These are phyloP conservation scores for Cenopis cana DNA, from an alignment of 2,888 invertebrate species.

Conservation along the genomic window DNA sequence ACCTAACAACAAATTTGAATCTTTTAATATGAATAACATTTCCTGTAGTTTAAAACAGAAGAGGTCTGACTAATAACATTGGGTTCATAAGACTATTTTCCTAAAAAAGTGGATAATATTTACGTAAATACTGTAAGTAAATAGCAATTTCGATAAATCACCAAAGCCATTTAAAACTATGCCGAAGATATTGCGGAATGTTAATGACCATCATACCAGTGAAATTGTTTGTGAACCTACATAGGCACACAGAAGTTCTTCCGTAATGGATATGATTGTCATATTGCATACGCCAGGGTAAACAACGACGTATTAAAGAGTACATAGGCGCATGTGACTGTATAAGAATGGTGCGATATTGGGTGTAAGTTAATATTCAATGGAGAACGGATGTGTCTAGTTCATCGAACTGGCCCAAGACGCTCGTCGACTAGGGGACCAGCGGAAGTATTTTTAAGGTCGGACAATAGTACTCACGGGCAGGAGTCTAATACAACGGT, in stretches of 20 bases:
- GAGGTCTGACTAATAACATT: background rate
- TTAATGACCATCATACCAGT: conserved; percentile 6
- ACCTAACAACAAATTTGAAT: too few relatives aligned
- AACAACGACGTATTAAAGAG: conserved; percentile 8
- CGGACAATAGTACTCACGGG: conserved; percentile 43
- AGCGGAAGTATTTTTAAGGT: conserved; percentile 68
- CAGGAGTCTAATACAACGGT: conserved; percentile 14
- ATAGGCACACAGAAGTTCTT: conserved; percentile 3
- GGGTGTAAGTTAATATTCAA: conserved; percentile 51
- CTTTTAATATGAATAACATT: too few relatives aligned
- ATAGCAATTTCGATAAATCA: background rate
- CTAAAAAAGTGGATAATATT: conserved; percentile 12
- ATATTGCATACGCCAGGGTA: background rate
- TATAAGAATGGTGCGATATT: conserved; percentile 27
- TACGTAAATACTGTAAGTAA: conserved; percentile 4
- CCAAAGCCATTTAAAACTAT: conserved; percentile 22
- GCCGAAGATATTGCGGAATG: conserved; percentile 22
- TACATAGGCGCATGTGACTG: background rate
- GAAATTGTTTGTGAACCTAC: conserved; percentile 22
- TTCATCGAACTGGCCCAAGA: conserved; percentile 76
- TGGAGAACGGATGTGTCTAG: conserved; percentile 73
- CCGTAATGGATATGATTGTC: conserved; percentile 12
- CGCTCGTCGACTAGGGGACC: conserved; percentile 56
- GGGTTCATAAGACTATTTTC: background rate
- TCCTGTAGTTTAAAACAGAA: too few relatives aligned